These are phyloP conservation scores for Henricia sp. DNA, from an alignment of 53 echinoderm and acorn worm species.

Conservation along the genomic window DNA sequence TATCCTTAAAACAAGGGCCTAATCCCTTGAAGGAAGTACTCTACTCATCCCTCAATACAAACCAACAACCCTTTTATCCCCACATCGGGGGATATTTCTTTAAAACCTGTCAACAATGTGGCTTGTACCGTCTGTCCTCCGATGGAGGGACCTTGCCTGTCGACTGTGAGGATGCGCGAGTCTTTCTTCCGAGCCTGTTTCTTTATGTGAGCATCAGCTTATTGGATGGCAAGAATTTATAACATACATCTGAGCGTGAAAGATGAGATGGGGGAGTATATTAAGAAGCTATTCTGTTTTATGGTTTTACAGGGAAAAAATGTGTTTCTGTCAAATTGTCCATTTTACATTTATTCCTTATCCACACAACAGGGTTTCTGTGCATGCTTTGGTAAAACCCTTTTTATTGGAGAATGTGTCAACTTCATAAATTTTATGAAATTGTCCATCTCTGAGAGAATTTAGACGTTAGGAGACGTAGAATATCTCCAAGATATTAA, in stretches of 20 bases:
- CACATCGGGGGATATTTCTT: slow-evolving; percentile 10
- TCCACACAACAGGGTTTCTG: not conserved
- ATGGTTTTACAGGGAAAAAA: no score
- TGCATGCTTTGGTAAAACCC: no score
- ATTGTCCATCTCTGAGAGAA: no score
- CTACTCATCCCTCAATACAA: slow-evolving; percentile 27
- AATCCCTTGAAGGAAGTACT: no score
- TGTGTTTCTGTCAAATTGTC: no score
- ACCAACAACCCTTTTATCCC: slow-evolving; percentile 18
- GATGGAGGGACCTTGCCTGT: not conserved
- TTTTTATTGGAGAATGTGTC: no score
- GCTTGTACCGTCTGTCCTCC: slow-evolving; percentile 54
- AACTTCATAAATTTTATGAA: no score
- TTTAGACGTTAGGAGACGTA: no score
- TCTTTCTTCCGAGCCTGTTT: slow-evolving; percentile 39
- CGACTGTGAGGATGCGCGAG: no score
- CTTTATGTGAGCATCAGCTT: slow-evolving; percentile 57
- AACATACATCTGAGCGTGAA: slow-evolving; percentile 70
- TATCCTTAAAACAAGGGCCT: no score
- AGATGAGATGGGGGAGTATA: slow-evolving; percentile 58
- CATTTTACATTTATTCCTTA: not conserved
- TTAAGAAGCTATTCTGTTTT: slow-evolving; percentile 51
- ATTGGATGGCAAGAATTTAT: slow-evolving; percentile 60
- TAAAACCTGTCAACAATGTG: slow-evolving; percentile 28
- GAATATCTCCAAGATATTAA: no score